Evolutionary conservation across 2,113 vertebrate species (phyloP).

Genomic region (Tragulus kanchil): DNA sequence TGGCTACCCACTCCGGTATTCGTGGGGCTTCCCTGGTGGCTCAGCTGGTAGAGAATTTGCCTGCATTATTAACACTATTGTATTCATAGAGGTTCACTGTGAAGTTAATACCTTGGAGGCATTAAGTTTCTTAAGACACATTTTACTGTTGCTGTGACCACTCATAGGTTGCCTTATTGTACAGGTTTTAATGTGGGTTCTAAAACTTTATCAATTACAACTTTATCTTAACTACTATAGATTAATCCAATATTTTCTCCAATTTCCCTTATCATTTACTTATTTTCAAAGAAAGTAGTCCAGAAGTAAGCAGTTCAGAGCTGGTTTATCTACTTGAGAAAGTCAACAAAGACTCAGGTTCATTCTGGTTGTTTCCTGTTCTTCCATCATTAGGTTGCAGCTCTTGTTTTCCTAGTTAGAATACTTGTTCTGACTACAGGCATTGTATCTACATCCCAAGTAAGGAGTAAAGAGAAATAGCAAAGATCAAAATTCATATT

Average conservation of each 20-base stretch:
- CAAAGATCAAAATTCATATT: slow-evolving; percentile 20
- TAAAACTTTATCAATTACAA: background rate
- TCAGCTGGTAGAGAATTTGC: background rate
- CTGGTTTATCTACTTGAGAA: background rate
- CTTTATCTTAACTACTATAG: background rate
- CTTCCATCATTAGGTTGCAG: background rate
- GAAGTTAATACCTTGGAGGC: background rate
- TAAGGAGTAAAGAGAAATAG: background rate
- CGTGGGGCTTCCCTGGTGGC: background rate
- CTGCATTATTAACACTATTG: background rate
- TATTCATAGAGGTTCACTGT: slow-evolving; percentile 3
- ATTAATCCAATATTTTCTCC: background rate
- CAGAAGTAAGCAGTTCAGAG: background rate
- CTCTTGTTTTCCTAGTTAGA: slow-evolving; percentile 28
- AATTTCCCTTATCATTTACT: too few relatives aligned
- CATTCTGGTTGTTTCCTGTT: background rate
- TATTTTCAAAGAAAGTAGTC: background rate
- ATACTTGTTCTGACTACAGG: background rate
- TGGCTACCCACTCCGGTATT: background rate
- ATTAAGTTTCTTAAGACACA: background rate
- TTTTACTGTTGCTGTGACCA: background rate
- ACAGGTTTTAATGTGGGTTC: background rate
- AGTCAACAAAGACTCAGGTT: background rate
- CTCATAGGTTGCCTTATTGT: background rate
- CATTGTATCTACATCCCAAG: background rate